Evolutionary conservation across 2,797 vertebrate species (phyloP).

Genomic region (Oreonectes daqikongensis): DNA sequence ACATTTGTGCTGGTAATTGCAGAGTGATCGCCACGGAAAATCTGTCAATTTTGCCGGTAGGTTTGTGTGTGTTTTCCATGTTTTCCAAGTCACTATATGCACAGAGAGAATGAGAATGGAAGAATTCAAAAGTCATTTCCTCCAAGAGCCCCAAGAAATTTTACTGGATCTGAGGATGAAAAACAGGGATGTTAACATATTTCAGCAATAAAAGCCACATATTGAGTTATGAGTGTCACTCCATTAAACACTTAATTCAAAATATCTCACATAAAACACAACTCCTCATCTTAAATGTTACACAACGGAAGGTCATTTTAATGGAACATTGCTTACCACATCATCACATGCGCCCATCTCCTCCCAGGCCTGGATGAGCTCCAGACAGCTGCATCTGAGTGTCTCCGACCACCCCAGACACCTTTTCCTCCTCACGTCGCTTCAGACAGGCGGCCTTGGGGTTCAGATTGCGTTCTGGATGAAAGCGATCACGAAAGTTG

Average conservation of each 20-base stretch:
- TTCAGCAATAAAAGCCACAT: too few relatives aligned
- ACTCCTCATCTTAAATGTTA: neutral
- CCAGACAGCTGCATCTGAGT: constrained; percentile 93
- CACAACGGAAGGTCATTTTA: neutral
- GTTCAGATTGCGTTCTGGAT: constrained; percentile 94
- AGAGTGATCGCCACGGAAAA: constrained; percentile 71
- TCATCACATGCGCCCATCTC: constrained; percentile 94
- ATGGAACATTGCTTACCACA: constrained; percentile 45
- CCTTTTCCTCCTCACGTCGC: constrained; percentile 97
- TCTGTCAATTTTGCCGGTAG: constrained; percentile 86
- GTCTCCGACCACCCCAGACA: constrained; percentile 92
- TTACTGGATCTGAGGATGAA: constrained; percentile 71
- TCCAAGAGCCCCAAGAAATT: constrained; percentile 77
- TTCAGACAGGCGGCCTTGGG: constrained; percentile 99
- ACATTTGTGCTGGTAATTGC: constrained; percentile 85
- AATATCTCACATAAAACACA: too few relatives aligned
- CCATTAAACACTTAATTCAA: too few relatives aligned
- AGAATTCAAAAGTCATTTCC: constrained; percentile 85
- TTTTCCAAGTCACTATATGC: constrained; percentile 54
- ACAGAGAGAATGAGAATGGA: constrained; percentile 77
- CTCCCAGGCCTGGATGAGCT: constrained; percentile 87
- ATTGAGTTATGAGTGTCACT: too few relatives aligned
- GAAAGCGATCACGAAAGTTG: constrained; percentile 38
- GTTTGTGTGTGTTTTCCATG: constrained; percentile 71
- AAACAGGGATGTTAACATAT: constrained; percentile 31